Base-by-base conservation (phyloP, 2,888 invertebrate genomes). In the Cataglyphis altisquamis region DNA sequence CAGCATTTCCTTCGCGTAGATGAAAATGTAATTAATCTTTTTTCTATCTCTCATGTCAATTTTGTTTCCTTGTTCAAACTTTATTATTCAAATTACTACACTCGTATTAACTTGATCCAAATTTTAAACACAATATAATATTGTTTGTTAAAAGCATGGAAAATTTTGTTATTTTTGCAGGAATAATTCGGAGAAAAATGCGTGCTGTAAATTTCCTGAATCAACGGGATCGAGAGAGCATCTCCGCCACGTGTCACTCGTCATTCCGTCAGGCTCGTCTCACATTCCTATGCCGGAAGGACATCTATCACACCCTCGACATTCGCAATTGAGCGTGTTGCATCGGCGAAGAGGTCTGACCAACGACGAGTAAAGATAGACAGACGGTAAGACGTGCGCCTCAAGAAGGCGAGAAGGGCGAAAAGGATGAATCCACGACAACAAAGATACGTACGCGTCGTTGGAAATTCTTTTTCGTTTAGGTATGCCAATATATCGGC, bases 401-500 rank as follows among this genome's bases (percentile, higher is more conserved):
- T 70, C 70, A 25, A 70, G 82, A 84, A 87, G 57, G 78, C 78
- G 82, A 86, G 78, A 39, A 57, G 68, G 64, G 41, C 60, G 87
- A 72, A 83, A 87, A 77, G 87, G 84, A 74, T 62, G 81, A 84
- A 84, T 84, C 73, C 68, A 83, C 74, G 88, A 80, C 63, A 77
- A 68, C 74, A 74, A 63, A 45, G 83, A 83, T 81, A 86, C 86
- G 88, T 91, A 89, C 90, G 87, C 88, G 91, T 89, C 88, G 91
- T 89, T 87, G 91, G 93, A 94, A 94, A 94, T 94, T 94, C 94
- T 94, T 94, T 94, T 94, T 93, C 93, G 88, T 89, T 77, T 92
- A 93, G 94, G 94, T 94, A 94, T 94, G 94, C 94, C 94, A 94
- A 94, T 94, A 94, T 94, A 94, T 94, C 92, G 93, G 92, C 92